A percentile compares a stretch with the other conserved stretches of the same genome.
phyloP scores from a whole-genome alignment of 2,797 vertebrate species.

The Lophius americanus region DNA sequence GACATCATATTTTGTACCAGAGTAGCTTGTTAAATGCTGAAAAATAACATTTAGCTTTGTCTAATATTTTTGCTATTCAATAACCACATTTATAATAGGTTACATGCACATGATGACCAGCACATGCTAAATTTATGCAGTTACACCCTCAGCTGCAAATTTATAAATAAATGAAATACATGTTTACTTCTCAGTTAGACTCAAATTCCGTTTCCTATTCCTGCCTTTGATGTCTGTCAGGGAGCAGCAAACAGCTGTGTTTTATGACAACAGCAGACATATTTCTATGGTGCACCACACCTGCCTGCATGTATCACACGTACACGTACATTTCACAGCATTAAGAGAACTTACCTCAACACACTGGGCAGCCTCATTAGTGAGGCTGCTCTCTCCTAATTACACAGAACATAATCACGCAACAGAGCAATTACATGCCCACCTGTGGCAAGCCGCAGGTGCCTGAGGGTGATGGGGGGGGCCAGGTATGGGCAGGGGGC shows the following conservation, averaged over 20 bases:
- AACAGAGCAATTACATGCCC: constrained; percentile 75
- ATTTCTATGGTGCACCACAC: constrained; percentile 46
- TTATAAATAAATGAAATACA: background rate
- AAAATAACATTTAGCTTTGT: too few relatives aligned
- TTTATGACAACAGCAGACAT: constrained; percentile 33
- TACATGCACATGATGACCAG: too few relatives aligned
- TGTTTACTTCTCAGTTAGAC: background rate
- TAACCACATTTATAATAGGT: too few relatives aligned
- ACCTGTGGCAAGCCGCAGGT: constrained; percentile 72
- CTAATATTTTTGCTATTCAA: too few relatives aligned
- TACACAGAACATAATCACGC: constrained; percentile 62
- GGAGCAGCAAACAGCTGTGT: constrained; percentile 43
- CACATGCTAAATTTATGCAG: too few relatives aligned
- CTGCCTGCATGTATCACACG: constrained; percentile 18
- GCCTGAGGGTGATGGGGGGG: constrained; percentile 60
- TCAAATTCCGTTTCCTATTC: background rate
- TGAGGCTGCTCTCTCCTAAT: constrained; percentile 55
- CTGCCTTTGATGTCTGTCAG: background rate
- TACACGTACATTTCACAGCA: constrained; percentile 39
- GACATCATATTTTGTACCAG: too few relatives aligned
- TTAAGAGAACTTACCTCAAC: constrained; percentile 31
- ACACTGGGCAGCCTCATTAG: constrained; percentile 70
- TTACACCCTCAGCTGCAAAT: background rate
- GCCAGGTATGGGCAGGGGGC: constrained; percentile 56
- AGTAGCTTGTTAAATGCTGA: too few relatives aligned